Evolutionary conservation across 2,888 invertebrate genomes (phyloP).

Genomic region (Caenorhabditis parvicauda): DNA sequence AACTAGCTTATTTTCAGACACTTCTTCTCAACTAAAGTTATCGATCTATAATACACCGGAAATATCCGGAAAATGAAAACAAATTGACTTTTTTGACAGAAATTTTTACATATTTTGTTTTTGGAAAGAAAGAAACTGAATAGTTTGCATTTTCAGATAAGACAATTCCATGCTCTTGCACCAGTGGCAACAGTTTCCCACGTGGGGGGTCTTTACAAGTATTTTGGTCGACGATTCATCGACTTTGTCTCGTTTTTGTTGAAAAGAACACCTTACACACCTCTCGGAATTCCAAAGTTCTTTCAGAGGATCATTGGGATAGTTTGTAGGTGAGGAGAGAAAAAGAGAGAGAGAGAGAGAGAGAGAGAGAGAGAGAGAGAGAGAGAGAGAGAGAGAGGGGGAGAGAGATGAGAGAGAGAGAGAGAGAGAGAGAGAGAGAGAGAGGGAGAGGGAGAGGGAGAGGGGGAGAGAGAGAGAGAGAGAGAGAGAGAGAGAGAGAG

Average conservation of each 20-base stretch:
- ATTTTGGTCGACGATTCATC: conserved; percentile 26
- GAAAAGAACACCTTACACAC: conserved; percentile 29
- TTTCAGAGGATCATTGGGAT: conserved; percentile 27
- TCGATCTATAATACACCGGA: no score
- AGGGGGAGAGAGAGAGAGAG: neutral
- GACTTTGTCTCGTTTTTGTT: conserved; percentile 21
- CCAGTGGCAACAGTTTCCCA: conserved; percentile 60
- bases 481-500: neutral
- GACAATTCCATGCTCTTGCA: conserved; percentile 57
- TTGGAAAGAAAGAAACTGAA: neutral
- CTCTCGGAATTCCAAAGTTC: conserved; percentile 25
- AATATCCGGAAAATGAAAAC: no score
- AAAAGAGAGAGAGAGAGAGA: neutral
- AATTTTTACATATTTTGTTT: neutral
- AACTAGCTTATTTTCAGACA: no score
- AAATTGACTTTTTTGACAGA: no score
- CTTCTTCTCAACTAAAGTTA: no score
- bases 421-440: neutral
- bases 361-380: neutral
- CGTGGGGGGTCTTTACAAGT: conserved; percentile 51
- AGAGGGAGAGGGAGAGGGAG: neutral
- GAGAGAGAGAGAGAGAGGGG: neutral
- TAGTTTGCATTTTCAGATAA: conserved; percentile 43
- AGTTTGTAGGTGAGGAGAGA: conserved; percentile 20
- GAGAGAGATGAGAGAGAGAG: neutral